Evolutionary conservation across 2,888 invertebrate genomes (phyloP), one percentile per base, ranked within the genome.

Genomic region (Heliconius charithonia): DNA sequence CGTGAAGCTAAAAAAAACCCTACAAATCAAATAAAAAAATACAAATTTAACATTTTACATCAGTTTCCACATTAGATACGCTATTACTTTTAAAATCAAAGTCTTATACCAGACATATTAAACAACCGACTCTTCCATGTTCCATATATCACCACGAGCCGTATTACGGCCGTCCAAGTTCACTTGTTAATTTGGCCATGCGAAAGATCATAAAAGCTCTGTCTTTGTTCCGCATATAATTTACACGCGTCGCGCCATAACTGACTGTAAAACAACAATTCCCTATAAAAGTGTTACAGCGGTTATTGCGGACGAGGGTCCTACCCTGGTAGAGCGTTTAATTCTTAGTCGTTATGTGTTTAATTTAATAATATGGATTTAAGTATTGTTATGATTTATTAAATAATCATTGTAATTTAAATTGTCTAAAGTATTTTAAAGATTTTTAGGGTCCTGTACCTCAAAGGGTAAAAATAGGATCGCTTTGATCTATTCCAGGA

Each of bases 161-260:
- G 77, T 76, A 77, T 81, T 81, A 84, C 81, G 80, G 79, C 78
- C 76, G 79, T 72, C 76, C 85, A 85, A 85, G 86, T 86, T 85
- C 82, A 85, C 83, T 84, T 84, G 85, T 85, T 86, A 84, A 88
- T 87, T 85, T 82, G 79, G 81, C 83, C 74, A 63, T 75, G 82
- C 76, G 81, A 80, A 81, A 82, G 75, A 83, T 82, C 87, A 81
- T 87, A 85, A 86, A 81, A 86, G 82, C 84, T 56, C 83, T 76
- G 84, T 84, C 86, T 86, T 81, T 85, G 85, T 82, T 79, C 65
- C 76, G 62, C 74, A 71, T 79, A 82, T 84, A 83, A 84, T 83
- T 84, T 82, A 83, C 81, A 82, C 81, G 59, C 74, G 79, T 77
- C 82, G 63, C 78, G 81, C 80, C 80, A 82, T 83, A 84, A 84